These are phyloP conservation scores for Pitta sordida DNA, from an alignment of 2,113 vertebrate species.

Conservation along the genomic window DNA sequence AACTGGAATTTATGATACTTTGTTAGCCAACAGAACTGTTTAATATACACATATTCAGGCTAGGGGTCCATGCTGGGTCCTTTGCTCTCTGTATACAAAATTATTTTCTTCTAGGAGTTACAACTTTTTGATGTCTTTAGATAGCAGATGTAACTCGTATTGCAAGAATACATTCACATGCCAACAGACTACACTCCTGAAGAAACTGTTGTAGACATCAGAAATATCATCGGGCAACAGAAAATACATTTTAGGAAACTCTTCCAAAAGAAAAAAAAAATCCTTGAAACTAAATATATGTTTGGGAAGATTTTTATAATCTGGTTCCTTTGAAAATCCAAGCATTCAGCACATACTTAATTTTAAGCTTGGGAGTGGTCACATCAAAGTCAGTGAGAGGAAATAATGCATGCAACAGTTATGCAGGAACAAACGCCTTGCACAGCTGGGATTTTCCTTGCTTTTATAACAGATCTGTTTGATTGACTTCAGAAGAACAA, in stretches of 20 bases:
- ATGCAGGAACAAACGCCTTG: neutral
- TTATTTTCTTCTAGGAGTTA: neutral
- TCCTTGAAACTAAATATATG: neutral
- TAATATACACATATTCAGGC: neutral
- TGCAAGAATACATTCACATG: neutral
- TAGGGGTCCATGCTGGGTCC: neutral
- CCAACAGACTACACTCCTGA: neutral
- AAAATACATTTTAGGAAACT: neutral
- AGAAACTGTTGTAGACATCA: neutral
- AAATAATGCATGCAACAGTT: neutral
- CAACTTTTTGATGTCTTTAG: neutral
- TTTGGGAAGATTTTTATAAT: neutral
- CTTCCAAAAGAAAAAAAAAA: neutral
- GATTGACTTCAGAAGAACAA: neutral
- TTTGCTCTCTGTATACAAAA: neutral
- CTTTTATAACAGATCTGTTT: neutral
- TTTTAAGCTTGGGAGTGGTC: conserved; percentile 7
- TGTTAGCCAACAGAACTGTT: neutral
- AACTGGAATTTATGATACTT: neutral
- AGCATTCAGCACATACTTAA: neutral
- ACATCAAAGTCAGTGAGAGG: neutral
- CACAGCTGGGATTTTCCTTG: neutral
- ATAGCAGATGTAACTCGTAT: neutral
- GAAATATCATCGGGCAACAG: neutral
- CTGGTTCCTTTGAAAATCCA: neutral